Evolutionary conservation across 2,113 vertebrate genomes (phyloP).

Genomic region (Xiphophorus hellerii): DNA sequence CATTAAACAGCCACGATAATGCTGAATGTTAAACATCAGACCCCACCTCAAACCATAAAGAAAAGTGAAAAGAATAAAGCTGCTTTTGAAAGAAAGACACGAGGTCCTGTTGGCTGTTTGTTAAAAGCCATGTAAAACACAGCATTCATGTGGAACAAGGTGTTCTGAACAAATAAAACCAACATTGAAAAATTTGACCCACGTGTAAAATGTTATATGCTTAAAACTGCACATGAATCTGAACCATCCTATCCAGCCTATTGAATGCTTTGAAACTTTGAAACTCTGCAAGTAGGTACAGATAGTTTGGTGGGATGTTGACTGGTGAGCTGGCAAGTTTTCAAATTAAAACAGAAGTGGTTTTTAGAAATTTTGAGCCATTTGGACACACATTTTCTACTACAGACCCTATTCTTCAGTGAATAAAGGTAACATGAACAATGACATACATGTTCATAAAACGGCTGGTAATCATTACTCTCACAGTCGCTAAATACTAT

Average conservation of each 20-base stretch:
- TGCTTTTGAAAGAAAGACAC: too few relatives aligned
- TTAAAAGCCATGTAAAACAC: too few relatives aligned
- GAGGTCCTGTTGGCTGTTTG: too few relatives aligned
- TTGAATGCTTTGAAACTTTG: neutral
- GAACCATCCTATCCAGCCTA: neutral
- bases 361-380: neutral
- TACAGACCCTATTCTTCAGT: neutral
- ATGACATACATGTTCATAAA: conserved; percentile 17
- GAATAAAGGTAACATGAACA: conserved; percentile 4
- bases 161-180: too few relatives aligned
- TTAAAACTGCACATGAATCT: neutral
- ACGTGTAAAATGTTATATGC: too few relatives aligned
- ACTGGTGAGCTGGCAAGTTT: neutral
- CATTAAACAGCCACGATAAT: too few relatives aligned
- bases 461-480: conserved; percentile 45
- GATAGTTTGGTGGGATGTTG: neutral
- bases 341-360: neutral
- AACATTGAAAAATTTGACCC: too few relatives aligned
- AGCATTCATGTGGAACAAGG: too few relatives aligned
- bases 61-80: too few relatives aligned
- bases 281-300: too few relatives aligned
- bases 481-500: conserved; percentile 24
- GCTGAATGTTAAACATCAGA: too few relatives aligned
- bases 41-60: too few relatives aligned
- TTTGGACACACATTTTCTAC: neutral